phyloP scores from a whole-genome alignment of 2,113 vertebrate genomes.

The Hassar affinis region DNA sequence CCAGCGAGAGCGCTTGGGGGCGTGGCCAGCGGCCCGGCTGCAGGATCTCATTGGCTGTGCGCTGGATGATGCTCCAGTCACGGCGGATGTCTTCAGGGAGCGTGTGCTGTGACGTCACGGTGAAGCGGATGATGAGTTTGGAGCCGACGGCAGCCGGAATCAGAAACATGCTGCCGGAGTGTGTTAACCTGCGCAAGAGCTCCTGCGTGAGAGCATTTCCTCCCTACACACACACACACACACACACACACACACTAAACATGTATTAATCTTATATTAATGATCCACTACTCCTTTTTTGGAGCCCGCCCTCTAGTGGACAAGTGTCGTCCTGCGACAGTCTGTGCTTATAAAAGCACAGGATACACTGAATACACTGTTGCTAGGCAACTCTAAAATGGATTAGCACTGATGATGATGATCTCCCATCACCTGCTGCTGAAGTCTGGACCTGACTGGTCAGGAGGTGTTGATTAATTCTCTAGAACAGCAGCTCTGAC shows the following conservation, averaged over 20 bases:
- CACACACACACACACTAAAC: constrained; percentile 54
- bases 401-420: too few species aligned
- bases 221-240: too few species aligned
- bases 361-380: neutral
- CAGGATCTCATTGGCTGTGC: constrained; percentile 76
- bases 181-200: constrained; percentile 81
- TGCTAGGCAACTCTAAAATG: neutral
- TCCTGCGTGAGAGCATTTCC: constrained; percentile 88
- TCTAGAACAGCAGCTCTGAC: too few species aligned
- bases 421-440: too few species aligned
- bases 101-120: constrained; percentile 92
- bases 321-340: neutral
- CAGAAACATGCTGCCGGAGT: constrained; percentile 85
- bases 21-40: constrained; percentile 59
- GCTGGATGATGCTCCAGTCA: constrained; percentile 87
- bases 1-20: constrained; percentile 3
- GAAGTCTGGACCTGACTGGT: too few species aligned
- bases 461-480: too few species aligned
- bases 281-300: neutral
- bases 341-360: neutral
- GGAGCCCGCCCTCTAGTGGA: neutral
- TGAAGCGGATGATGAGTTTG: constrained; percentile 90
- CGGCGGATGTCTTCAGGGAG: constrained; percentile 82
- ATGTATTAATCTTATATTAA: neutral
- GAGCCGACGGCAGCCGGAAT: constrained; percentile 83